phyloP scores from a whole-genome alignment of 2,888 invertebrate genomes.

The Lepetodrilus schrolli region DNA sequence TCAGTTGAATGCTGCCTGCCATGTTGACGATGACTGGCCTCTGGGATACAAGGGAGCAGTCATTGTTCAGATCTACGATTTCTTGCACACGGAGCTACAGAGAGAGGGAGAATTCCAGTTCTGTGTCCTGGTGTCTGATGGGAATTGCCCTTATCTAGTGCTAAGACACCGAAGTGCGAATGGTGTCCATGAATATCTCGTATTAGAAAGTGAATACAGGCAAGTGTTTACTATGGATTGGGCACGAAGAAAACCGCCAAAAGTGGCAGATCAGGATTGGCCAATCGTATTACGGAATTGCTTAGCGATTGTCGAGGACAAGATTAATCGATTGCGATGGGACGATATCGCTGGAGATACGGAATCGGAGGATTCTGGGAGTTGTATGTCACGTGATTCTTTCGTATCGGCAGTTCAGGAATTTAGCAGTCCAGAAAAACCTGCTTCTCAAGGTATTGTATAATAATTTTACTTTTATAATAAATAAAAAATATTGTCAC shows the following conservation, averaged over 20 bases:
- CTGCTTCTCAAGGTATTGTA: too few species aligned
- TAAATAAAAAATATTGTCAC: too few species aligned
- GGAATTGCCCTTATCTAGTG: slow-evolving; percentile 1
- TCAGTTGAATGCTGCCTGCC: background rate
- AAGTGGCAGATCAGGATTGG: background rate
- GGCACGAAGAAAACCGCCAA: slow-evolving; percentile 16
- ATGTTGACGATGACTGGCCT: slow-evolving; percentile 10
- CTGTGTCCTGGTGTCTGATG: slow-evolving; percentile 8
- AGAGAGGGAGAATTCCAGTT: slow-evolving; percentile 15
- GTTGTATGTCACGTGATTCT: background rate
- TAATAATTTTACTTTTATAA: too few species aligned
- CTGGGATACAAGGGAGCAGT: slow-evolving; percentile 20
- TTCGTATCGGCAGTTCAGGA: background rate
- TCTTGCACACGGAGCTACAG: background rate
- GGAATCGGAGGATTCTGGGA: slow-evolving; percentile 16
- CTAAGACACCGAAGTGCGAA: slow-evolving; percentile 20
- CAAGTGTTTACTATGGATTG: slow-evolving; percentile 34
- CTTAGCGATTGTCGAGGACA: slow-evolving; percentile 48
- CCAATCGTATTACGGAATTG: slow-evolving; percentile 43
- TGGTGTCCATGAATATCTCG: slow-evolving; percentile 29
- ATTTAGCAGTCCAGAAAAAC: too few species aligned
- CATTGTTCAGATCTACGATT: slow-evolving; percentile 18
- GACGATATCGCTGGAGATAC: slow-evolving; percentile 43
- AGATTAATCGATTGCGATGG: slow-evolving; percentile 49
- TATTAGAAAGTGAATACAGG: slow-evolving; percentile 33